A percentile compares a stretch with the other conserved stretches of the same genome.
These are phyloP conservation scores for Euura saliciscinereae DNA, from an alignment of 1,140 invertebrate genomes.

Conservation along the genomic window DNA sequence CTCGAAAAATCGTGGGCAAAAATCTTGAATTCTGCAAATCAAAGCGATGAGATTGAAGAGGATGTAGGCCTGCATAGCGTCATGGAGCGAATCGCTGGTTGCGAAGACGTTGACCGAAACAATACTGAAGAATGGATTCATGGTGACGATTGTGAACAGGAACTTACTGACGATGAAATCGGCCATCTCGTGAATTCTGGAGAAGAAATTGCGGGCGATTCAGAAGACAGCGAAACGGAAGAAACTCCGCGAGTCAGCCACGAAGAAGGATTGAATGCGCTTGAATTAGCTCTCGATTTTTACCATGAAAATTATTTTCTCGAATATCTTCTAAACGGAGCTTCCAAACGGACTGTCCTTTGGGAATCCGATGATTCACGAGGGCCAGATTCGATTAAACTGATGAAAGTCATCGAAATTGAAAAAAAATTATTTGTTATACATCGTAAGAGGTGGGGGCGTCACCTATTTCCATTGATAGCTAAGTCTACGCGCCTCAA, in stretches of 20 bases:
- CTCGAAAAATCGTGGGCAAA: slow-evolving; percentile 29
- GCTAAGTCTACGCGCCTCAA: no score
- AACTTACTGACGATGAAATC: slow-evolving; percentile 27
- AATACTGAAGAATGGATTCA: slow-evolving; percentile 5
- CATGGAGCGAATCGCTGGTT: slow-evolving; percentile 23
- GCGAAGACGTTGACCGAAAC: slow-evolving; percentile 22
- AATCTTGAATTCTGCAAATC: slow-evolving; percentile 22
- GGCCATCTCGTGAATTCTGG: slow-evolving; percentile 23
- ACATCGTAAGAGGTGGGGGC: no score
- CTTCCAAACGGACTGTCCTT: no score
- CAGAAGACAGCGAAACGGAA: slow-evolving; percentile 10
- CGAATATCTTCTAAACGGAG: no score
- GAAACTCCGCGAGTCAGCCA: slow-evolving; percentile 7
- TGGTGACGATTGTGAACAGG: slow-evolving; percentile 22
- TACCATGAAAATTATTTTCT: no score
- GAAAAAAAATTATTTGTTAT: no score
- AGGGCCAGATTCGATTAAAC: no score
- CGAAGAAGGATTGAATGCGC: slow-evolving; percentile 24
- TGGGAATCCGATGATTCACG: no score
- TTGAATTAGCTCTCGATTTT: slow-evolving; percentile 19
- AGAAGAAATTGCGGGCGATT: background rate
- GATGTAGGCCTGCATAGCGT: slow-evolving; percentile 22
- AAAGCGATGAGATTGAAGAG: slow-evolving; percentile 25
- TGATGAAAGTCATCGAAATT: no score
- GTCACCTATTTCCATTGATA: no score